Percentiles rank a stretch among this genome's conserved stretches.
phyloP scores from a whole-genome alignment of 2,797 vertebrate species.

The Spinibarbus caldwelli region DNA sequence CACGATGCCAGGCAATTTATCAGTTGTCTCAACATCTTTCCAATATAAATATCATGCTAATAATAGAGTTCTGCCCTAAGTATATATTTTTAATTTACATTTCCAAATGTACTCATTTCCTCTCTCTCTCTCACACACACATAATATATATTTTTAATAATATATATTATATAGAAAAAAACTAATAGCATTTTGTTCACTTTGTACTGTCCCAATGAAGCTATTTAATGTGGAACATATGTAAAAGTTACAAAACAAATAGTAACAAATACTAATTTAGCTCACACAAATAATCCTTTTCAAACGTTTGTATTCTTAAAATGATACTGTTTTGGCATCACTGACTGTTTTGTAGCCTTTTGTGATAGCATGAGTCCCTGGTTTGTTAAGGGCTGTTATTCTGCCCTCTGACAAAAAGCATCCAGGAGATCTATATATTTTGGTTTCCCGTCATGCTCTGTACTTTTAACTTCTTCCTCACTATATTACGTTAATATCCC shows the following conservation, averaged over 20 bases:
- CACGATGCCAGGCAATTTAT: neutral
- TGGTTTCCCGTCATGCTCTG: neutral
- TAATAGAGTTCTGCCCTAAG: neutral
- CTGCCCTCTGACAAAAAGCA: neutral
- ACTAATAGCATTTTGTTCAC: neutral
- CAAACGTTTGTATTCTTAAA: neutral
- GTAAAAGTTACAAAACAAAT: neutral
- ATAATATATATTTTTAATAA: neutral
- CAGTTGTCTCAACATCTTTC: neutral
- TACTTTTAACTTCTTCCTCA: neutral
- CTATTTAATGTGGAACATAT: neutral
- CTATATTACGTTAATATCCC: neutral
- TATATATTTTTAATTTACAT: neutral
- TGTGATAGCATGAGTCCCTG: neutral
- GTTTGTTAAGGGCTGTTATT: neutral
- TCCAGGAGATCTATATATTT: neutral
- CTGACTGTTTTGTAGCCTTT: neutral
- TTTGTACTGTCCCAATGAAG: neutral
- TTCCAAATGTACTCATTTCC: neutral
- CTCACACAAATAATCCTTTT: neutral
- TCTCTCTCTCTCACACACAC: neutral
- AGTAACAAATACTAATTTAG: neutral
- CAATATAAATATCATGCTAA: neutral
- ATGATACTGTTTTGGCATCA: neutral
- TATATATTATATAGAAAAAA: neutral